These are phyloP conservation scores for Biston betularia DNA, from an alignment of 2,888 invertebrate genomes.

Conservation along the genomic window DNA sequence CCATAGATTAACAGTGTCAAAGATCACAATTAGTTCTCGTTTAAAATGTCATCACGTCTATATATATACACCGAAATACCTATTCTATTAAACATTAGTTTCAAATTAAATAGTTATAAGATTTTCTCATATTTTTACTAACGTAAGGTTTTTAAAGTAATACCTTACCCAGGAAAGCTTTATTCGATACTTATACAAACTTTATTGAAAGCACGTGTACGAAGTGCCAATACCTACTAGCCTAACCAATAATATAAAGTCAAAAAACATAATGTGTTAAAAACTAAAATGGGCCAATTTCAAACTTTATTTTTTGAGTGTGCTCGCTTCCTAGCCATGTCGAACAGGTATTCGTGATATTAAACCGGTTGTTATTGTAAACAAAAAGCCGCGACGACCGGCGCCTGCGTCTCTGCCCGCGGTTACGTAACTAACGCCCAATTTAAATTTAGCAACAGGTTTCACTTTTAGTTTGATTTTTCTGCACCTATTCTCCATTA, in stretches of 20 bases:
- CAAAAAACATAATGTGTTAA: not conserved
- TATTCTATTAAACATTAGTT: not conserved
- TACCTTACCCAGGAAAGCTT: not conserved
- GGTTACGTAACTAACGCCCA: constrained; percentile 37
- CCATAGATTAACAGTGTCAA: not conserved
- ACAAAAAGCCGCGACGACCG: constrained; percentile 64
- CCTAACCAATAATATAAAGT: too few species aligned
- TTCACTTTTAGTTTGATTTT: constrained; percentile 21
- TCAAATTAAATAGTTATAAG: not conserved
- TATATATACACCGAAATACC: not conserved
- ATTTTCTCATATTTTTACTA: not conserved
- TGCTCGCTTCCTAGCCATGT: constrained; percentile 34
- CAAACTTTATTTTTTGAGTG: constrained; percentile 24
- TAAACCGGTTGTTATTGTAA: constrained; percentile 73
- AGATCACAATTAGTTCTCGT: not conserved
- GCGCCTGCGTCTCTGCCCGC: constrained; percentile 28
- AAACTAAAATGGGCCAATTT: constrained; percentile 6
- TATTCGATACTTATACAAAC: too few species aligned
- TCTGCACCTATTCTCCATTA: constrained; percentile 2
- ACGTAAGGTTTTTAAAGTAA: not conserved
- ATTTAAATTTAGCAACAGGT: constrained; percentile 27
- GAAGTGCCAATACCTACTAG: too few species aligned
- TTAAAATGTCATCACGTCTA: not conserved
- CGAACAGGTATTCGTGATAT: constrained; percentile 61
- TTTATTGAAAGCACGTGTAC: not conserved